These are phyloP conservation scores for Urocynchramus pylzowi DNA, from an alignment of 2,113 vertebrate species.

Conservation along the genomic window DNA sequence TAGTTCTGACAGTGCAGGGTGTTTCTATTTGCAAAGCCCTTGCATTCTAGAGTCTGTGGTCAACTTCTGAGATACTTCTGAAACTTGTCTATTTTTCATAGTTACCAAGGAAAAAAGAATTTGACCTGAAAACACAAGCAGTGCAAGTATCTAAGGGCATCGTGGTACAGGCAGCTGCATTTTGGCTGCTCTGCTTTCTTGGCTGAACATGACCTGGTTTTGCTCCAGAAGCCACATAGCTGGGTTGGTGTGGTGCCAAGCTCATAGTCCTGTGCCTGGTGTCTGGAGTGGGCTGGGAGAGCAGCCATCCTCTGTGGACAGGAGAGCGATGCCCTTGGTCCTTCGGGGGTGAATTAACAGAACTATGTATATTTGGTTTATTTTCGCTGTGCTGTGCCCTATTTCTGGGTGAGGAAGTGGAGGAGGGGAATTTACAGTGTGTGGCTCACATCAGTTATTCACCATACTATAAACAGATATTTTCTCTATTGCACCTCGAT, in stretches of 20 bases:
- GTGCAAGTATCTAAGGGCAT: neutral
- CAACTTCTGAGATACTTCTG: neutral
- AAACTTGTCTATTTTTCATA: neutral
- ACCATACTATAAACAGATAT: neutral
- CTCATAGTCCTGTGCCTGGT: neutral
- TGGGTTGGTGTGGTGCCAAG: neutral
- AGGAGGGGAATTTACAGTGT: neutral
- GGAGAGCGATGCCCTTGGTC: neutral
- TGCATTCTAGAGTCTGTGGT: neutral
- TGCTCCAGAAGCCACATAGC: conserved; percentile 32
- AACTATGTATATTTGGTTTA: neutral
- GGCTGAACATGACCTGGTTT: neutral
- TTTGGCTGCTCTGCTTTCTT: conserved; percentile 22
- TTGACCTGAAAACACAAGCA: neutral
- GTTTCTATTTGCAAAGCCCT: neutral
- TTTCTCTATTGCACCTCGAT: neutral
- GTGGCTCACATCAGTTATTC: neutral
- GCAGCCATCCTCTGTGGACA: neutral
- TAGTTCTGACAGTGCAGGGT: neutral
- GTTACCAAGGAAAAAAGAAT: conserved; percentile 2
- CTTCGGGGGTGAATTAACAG: neutral
- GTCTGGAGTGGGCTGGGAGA: neutral
- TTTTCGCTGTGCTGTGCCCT: neutral
- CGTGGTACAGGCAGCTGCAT: conserved; percentile 2
- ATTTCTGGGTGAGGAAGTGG: neutral